Conservation (phyloP, 1,140 invertebrate genomes). For the Sycophaga agraensis region DNA sequence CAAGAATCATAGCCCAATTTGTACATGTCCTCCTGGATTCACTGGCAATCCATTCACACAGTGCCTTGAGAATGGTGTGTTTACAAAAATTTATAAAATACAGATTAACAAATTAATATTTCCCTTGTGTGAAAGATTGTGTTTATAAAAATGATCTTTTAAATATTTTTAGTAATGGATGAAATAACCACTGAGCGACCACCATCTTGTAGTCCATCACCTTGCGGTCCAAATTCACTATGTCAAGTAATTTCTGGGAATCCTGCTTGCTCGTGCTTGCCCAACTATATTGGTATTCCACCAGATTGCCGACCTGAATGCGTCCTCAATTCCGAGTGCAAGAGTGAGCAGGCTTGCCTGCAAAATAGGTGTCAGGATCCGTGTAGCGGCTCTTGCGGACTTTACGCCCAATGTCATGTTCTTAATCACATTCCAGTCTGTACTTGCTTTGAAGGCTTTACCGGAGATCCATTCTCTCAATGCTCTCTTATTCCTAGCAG, state of each 20-base stretch:
- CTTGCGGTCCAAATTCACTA: conserved; percentile 80
- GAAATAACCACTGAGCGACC: conserved; percentile 61
- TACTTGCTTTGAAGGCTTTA: conserved; percentile 70
- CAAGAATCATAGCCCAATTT: conserved; percentile 65
- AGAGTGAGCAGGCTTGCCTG: conserved; percentile 69
- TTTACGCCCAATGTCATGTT: conserved; percentile 72
- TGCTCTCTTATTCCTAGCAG: conserved; percentile 61
- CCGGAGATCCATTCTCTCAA: conserved; percentile 75
- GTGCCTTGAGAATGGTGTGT: conserved; percentile 59
- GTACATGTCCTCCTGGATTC: conserved; percentile 70
- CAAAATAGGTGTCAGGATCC: conserved; percentile 75
- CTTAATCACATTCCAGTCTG: conserved; percentile 76
- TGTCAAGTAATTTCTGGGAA: conserved; percentile 71
- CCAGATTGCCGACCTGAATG: conserved; percentile 76
- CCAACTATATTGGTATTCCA: conserved; percentile 73
- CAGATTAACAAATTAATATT: conserved; percentile 60
- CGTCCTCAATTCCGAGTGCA: conserved; percentile 72
- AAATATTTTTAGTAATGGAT: conserved; percentile 33
- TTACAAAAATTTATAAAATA: conserved; percentile 57
- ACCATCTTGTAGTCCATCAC: conserved; percentile 74
- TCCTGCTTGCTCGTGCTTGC: conserved; percentile 76
- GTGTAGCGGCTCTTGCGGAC: conserved; percentile 73
- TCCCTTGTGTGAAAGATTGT: conserved; percentile 49
- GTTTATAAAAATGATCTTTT: neutral
- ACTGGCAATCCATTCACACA: conserved; percentile 74